Conservation (phyloP, 2,113 vertebrate genomes). For the Serilophus lunatus region DNA sequence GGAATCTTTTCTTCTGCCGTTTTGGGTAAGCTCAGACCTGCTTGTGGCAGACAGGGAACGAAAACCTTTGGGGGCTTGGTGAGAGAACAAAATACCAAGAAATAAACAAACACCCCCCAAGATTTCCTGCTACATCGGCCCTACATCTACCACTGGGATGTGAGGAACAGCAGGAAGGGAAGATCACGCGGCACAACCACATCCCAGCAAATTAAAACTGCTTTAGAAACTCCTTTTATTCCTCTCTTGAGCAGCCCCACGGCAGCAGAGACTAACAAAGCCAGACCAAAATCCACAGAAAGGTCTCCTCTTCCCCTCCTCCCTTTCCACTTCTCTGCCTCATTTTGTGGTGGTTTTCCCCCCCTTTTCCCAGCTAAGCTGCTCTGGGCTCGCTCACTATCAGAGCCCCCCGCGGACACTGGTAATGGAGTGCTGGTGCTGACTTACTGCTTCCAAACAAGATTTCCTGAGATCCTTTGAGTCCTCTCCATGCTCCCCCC, state of each 20-base stretch:
- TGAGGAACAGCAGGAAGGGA: background rate
- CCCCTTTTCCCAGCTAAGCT: conserved; percentile 32
- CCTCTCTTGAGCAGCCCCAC: background rate
- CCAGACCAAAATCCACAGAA: background rate
- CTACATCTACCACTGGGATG: background rate
- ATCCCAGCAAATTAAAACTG: background rate
- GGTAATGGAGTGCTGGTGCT: conserved; percentile 57
- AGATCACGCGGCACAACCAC: background rate
- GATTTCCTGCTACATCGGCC: background rate
- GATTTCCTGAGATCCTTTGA: conserved; percentile 69
- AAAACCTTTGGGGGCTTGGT: background rate
- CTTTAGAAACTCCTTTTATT: background rate
- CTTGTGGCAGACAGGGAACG: fast-evolving
- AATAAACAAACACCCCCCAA: background rate
- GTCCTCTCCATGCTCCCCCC: background rate
- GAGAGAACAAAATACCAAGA: background rate
- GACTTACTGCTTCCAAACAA: conserved; percentile 70
- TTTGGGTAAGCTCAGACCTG: background rate
- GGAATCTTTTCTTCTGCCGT: background rate
- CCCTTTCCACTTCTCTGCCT: background rate
- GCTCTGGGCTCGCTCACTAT: conserved; percentile 15
- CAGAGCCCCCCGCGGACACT: conserved; percentile 56
- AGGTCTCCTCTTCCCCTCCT: background rate
- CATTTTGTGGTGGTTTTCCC: background rate
- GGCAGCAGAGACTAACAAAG: background rate